phyloP scores from a whole-genome alignment of 2,113 vertebrate genomes.

The Suncus etruscus region DNA sequence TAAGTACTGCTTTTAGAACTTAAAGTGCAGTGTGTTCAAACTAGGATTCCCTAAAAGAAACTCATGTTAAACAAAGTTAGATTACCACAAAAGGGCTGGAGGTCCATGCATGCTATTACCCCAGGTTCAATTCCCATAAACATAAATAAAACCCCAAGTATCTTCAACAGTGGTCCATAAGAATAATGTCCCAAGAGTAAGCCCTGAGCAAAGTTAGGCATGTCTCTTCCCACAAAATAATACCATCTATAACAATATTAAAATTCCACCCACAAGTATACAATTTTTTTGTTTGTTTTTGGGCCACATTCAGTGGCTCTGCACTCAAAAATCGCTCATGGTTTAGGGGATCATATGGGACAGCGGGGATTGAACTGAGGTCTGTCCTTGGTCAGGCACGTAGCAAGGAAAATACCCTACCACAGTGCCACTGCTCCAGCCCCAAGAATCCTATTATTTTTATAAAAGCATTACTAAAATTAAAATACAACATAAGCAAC shows the following conservation, averaged over 20 bases:
- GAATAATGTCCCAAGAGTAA: too few species aligned
- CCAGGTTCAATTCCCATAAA: not conserved
- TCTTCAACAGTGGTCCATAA: too few species aligned
- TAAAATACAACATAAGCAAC: slow-evolving; percentile 11
- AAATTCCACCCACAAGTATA: not conserved
- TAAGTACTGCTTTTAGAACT: slow-evolving; percentile 44
- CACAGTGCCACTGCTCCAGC: too few species aligned
- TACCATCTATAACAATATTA: slow-evolving; percentile 19
- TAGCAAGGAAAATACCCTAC: too few species aligned
- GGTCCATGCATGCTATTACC: not conserved
- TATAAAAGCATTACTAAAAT: slow-evolving; percentile 5
- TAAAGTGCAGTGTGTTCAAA: not conserved
- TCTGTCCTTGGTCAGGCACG: too few species aligned
- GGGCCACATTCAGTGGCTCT: too few species aligned
- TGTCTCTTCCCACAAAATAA: too few species aligned
- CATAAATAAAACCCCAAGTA: not conserved
- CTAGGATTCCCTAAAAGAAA: slow-evolving; percentile 32
- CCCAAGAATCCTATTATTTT: not conserved
- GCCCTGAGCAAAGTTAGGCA: too few species aligned
- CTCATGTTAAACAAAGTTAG: slow-evolving; percentile 41
- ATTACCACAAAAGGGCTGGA: not conserved
- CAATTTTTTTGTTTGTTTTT: not conserved
- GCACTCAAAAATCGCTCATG: too few species aligned
- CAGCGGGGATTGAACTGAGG: too few species aligned
- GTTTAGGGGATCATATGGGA: too few species aligned